These are phyloP conservation scores for Endotricha flammealis DNA, from an alignment of 2,888 invertebrate genomes.

Conservation along the genomic window DNA sequence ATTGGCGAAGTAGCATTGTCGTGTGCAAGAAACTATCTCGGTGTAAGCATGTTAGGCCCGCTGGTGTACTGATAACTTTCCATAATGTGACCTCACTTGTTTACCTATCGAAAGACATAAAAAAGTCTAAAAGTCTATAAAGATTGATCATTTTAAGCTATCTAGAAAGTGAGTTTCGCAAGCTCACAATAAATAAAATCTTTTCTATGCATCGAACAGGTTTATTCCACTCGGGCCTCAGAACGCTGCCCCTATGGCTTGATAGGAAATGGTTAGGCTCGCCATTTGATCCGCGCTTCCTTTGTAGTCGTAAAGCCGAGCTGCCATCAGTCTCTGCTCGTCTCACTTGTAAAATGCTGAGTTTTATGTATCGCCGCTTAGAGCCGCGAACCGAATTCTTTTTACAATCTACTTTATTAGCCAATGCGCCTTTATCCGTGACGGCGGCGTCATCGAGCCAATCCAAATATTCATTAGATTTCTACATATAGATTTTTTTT, in stretches of 20 bases:
- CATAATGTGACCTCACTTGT: too few relatives aligned
- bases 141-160: too few relatives aligned
- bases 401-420: slow-evolving; percentile 6
- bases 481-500: not conserved
- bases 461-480: not conserved
- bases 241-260: slow-evolving; percentile 8
- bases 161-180: too few relatives aligned
- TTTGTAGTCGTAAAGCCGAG: slow-evolving; percentile 28
- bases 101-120: too few relatives aligned
- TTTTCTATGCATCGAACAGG: too few relatives aligned
- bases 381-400: slow-evolving; percentile 3
- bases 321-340: slow-evolving; percentile 13
- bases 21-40: too few relatives aligned
- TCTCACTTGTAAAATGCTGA: slow-evolving; percentile 9
- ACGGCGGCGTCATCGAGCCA: not conserved
- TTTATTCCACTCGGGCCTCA: too few relatives aligned
- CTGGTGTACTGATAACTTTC: too few relatives aligned
- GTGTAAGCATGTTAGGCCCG: too few relatives aligned
- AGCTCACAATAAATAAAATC: too few relatives aligned
- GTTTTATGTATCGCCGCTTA: slow-evolving; percentile 12
- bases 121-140: too few relatives aligned
- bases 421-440: not conserved
- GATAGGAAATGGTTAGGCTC: slow-evolving; percentile 16
- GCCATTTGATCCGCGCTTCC: slow-evolving; percentile 26
- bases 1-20: too few relatives aligned